Percentiles rank a stretch among this genome's conserved stretches.
phyloP scores from a whole-genome alignment of 1,140 invertebrate species.

The Bombyx mori region ASM3026992v2 NC_085116.1:12853501-12854000 shows the following conservation, averaged over 20 bases:
- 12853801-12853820: background rate
- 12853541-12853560: too few relatives aligned
- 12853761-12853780: background rate
- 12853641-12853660: too few relatives aligned
- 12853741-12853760: background rate
- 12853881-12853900: constrained; percentile 25
- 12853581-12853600: too few relatives aligned
- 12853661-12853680: too few relatives aligned
- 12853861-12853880: constrained; percentile 18
- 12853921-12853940: constrained; percentile 36
- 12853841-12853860: constrained; percentile 27
- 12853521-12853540: too few relatives aligned
- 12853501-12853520: too few relatives aligned
- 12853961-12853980: too few relatives aligned
- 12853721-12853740: background rate
- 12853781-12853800: background rate
- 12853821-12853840: constrained; percentile 1
- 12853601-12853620: too few relatives aligned
- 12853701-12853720: background rate
- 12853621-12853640: too few relatives aligned
- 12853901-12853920: constrained; percentile 16
- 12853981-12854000: background rate
- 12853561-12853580: too few relatives aligned
- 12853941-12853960: background rate
- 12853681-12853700: too few relatives aligned